Conservation (phyloP, 1,140 invertebrate species). For the Sminthurides bifidus region DNA sequence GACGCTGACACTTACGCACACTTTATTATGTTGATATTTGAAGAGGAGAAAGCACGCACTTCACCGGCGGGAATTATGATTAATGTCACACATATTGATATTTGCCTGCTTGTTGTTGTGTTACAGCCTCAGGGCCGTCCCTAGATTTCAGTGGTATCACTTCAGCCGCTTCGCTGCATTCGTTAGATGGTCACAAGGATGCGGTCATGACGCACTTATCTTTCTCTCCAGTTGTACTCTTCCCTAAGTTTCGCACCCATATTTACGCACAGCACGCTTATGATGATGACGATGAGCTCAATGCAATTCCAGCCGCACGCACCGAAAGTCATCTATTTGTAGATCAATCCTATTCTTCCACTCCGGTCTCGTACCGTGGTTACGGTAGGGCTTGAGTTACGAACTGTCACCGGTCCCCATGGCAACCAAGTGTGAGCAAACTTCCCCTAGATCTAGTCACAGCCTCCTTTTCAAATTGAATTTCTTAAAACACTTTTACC, state of each 20-base stretch:
- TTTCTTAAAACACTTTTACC: constrained; percentile 33
- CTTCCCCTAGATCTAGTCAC: constrained; percentile 28
- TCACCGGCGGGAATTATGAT: too few species aligned
- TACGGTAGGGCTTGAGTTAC: background rate
- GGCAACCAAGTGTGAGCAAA: background rate
- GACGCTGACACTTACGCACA: too few species aligned
- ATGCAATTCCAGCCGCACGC: constrained; percentile 34
- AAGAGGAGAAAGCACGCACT: too few species aligned
- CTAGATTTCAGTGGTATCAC: constrained; percentile 45
- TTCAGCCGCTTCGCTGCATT: constrained; percentile 45
- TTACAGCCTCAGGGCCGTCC: constrained; percentile 36
- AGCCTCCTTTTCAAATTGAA: constrained; percentile 35
- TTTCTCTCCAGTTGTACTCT: constrained; percentile 39
- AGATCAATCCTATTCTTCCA: constrained; percentile 36
- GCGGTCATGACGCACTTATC: constrained; percentile 47
- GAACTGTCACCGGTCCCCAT: background rate
- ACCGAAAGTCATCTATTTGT: constrained; percentile 36
- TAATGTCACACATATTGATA: too few species aligned
- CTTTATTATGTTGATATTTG: too few species aligned
- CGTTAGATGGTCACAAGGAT: constrained; percentile 36
- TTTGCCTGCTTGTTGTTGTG: constrained; percentile 37
- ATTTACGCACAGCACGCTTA: constrained; percentile 21
- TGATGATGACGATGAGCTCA: constrained; percentile 19
- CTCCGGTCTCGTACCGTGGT: constrained; percentile 37
- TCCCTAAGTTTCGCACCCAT: constrained; percentile 34